phyloP scores from a whole-genome alignment of 2,797 vertebrate species.

The Aphelocoma californica region DNA sequence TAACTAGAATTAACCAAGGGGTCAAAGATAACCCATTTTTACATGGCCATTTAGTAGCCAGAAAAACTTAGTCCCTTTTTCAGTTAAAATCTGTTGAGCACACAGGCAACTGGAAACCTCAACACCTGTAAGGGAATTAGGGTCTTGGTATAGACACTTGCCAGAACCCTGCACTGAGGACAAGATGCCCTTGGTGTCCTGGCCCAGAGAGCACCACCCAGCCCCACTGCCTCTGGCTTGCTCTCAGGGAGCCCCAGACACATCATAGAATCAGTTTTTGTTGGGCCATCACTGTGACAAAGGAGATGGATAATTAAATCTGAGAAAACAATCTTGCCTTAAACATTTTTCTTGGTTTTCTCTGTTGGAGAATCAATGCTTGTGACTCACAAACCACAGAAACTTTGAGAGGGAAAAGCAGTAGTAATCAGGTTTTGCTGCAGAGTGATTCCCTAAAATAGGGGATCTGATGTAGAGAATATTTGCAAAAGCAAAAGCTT shows the following conservation, averaged over 20 bases:
- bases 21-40: not conserved
- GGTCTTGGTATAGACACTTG: not conserved
- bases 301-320: not conserved
- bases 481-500: not conserved
- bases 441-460: not conserved
- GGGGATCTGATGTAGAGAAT: not conserved
- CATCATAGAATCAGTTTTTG: not conserved
- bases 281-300: not conserved
- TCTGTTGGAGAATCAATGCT: not conserved
- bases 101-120: not conserved
- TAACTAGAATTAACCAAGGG: not conserved
- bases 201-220: not conserved
- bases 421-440: not conserved
- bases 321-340: not conserved
- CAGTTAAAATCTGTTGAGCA: not conserved
- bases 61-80: not conserved
- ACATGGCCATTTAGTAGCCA: not conserved
- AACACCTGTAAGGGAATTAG: not conserved
- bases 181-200: not conserved
- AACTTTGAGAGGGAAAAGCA: not conserved
- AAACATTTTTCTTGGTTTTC: not conserved
- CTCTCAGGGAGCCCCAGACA: not conserved
- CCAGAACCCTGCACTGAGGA: not conserved
- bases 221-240: not conserved
- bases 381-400: not conserved